Conservation (phyloP, 2,888 invertebrate genomes). For the Drosophila nigritarsus region DNA sequence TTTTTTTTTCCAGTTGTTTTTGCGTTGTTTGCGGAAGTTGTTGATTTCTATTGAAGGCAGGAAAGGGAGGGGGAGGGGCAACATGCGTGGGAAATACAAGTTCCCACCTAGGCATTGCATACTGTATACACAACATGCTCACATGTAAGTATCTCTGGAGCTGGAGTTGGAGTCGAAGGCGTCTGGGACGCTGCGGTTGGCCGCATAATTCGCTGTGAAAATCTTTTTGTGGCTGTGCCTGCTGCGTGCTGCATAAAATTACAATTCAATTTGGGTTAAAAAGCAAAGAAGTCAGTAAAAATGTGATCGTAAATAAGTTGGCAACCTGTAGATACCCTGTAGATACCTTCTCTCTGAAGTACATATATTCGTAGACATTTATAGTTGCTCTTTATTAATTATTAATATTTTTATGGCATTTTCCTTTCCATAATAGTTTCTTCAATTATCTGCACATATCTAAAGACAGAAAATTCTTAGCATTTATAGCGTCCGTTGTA, state of each 20-base stretch:
- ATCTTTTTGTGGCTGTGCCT: conserved; percentile 65
- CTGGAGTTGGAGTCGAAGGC: conserved; percentile 17
- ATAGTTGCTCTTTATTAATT: not conserved
- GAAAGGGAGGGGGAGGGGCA: conserved; percentile 25
- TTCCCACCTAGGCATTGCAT: conserved; percentile 49
- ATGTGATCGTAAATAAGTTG: not conserved
- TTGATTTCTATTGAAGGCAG: conserved; percentile 47
- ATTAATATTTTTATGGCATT: not conserved
- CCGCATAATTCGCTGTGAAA: conserved; percentile 77
- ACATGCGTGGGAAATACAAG: conserved; percentile 70
- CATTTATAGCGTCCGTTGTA: not conserved
- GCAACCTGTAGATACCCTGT: not conserved
- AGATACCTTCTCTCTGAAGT: not conserved
- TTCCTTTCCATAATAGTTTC: not conserved
- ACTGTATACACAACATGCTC: conserved; percentile 38
- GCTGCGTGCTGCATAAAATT: conserved; percentile 76
- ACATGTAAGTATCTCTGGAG: conserved; percentile 8
- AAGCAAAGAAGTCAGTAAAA: conserved; percentile 1
- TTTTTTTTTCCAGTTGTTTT: conserved; percentile 38
- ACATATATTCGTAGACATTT: not conserved
- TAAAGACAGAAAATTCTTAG: not conserved
- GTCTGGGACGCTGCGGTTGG: conserved; percentile 65
- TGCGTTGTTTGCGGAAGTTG: conserved; percentile 67
- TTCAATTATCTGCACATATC: not conserved
- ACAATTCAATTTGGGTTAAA: conserved; percentile 61